phyloP scores from a whole-genome alignment of 2,888 invertebrate species.

The Formica aserva region DNA sequence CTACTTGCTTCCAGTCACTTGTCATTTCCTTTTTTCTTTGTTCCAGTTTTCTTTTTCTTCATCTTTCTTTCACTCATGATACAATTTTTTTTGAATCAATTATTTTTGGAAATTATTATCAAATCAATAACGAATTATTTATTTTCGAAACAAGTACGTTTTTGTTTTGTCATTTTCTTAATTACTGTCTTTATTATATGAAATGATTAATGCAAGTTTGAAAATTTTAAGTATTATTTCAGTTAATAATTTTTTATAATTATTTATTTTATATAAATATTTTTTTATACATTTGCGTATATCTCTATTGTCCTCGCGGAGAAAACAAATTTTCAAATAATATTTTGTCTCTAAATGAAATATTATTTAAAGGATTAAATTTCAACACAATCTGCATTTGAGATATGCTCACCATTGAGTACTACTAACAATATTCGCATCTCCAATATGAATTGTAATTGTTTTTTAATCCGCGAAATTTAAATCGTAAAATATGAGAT shows the following conservation, averaged over 20 bases:
- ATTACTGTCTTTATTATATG: background rate
- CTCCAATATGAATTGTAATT: background rate
- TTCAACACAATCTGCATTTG: background rate
- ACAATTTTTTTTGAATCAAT: background rate
- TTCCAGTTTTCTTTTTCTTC: background rate
- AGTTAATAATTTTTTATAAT: background rate
- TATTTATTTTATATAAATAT: background rate
- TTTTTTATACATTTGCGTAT: background rate
- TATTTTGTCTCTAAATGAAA: background rate
- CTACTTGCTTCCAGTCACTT: background rate
- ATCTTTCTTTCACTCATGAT: background rate
- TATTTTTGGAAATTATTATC: background rate
- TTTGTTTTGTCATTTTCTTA: background rate
- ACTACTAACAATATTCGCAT: background rate
- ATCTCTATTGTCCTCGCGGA: background rate
- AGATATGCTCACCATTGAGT: background rate
- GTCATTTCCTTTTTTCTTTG: background rate
- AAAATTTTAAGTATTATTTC: background rate
- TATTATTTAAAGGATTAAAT: slow-evolving; percentile 4
- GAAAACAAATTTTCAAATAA: background rate
- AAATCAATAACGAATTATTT: background rate
- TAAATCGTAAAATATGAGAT: background rate
- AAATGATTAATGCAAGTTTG: background rate
- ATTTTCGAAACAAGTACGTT: background rate
- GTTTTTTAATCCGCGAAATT: background rate